Base-by-base conservation (phyloP, 2,797 vertebrate species). In the Cynodonichthys magdalenae region DNA sequence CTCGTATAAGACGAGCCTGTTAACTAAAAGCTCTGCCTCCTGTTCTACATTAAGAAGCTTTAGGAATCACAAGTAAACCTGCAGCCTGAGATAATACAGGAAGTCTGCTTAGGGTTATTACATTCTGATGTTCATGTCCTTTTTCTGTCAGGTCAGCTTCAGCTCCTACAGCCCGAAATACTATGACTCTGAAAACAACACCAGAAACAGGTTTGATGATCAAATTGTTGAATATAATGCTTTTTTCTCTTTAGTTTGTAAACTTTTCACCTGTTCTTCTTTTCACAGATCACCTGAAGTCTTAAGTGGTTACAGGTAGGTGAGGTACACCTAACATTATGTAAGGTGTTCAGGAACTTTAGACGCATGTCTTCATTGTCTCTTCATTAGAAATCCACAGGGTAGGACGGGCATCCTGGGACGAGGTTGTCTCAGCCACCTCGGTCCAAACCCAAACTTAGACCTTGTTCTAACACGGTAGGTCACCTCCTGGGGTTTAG, bases 341-440 rank as follows among this genome's bases (percentile, higher is more conserved):
- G 50, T 59, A 44, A 7, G 53, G 62, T 17, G 34, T 28, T 50
- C 24, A 44, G 51, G 63, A 47, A 71, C 17, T 3, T 48, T 46
- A 47, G 20, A 63, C 63, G 15, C 24, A 1, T 5, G 36, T 51
- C 15, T 67, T 36, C 20, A 42, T 74, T 60, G 42, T 50, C 19
- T 74, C 31, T 59, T 75, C 50, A 55, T 68, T 36, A 95, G 94
- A 77, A 94, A 95, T 76, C 93, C 93, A 41, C 75, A 15, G 64
- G 97, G 97, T 61, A 93, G 97, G 82, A 99, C 97, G 0, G 97
- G 97, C 4, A 85, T 99, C 61, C 85, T 54, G 1, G 97, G 96
- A 52, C 93, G 85, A 0, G 97, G 97, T 6, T 87, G 82, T 49
- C 93, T 99, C 39, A 73, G 79, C 56, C 81, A 42, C 69, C 94